Percentiles rank a stretch among this genome's conserved stretches.
Evolutionary conservation across 1,140 invertebrate genomes (phyloP).

Genomic region (Ostrea edulis): DNA sequence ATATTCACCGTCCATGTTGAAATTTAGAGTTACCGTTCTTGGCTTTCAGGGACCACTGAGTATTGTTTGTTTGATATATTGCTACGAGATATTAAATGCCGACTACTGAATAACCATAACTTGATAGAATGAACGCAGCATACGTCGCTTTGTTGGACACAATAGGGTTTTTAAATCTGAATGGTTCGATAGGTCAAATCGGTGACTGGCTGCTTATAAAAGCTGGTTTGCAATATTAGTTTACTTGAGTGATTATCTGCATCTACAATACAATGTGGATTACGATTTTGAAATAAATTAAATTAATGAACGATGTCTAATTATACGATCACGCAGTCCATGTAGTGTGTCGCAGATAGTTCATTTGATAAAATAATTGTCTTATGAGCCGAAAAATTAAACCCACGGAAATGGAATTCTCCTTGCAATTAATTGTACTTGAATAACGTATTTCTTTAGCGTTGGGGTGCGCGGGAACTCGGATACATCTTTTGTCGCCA

Average conservation of each 20-base stretch:
- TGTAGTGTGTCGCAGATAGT: no score
- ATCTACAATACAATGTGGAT: background rate
- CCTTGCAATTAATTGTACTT: no score
- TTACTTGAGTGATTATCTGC: background rate
- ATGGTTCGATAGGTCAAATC: background rate
- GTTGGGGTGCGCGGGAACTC: no score
- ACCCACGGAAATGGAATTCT: no score
- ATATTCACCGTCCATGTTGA: slow-evolving; percentile 31
- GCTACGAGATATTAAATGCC: slow-evolving; percentile 34
- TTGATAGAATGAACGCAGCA: background rate
- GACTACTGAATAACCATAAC: background rate
- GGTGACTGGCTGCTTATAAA: background rate
- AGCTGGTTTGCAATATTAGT: background rate
- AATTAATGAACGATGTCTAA: background rate
- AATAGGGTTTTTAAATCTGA: background rate
- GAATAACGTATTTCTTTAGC: no score
- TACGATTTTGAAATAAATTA: background rate
- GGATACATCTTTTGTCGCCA: no score
- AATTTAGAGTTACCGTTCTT: slow-evolving; percentile 27
- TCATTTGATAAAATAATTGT: no score
- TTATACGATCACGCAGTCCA: background rate
- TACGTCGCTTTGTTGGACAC: slow-evolving; percentile 1
- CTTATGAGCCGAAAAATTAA: no score
- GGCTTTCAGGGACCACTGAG: background rate
- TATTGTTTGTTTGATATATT: slow-evolving; percentile 33